Percentiles rank a stretch among this genome's conserved stretches.
Evolutionary conservation across 2,797 vertebrate genomes (phyloP).

Genomic region (Smutsia temminckii): DNA sequence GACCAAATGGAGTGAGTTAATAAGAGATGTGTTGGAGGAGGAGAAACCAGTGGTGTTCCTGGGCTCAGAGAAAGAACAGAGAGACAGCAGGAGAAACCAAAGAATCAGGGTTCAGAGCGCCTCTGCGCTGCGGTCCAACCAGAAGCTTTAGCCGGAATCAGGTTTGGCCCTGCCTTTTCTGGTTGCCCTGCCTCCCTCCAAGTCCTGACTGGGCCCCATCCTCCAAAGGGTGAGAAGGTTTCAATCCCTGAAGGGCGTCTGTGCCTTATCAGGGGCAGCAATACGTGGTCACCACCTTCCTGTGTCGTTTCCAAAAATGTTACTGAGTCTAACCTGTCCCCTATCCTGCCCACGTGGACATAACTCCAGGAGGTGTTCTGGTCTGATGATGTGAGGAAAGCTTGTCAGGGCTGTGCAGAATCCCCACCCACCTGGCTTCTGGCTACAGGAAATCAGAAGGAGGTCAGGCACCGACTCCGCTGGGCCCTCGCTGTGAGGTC

Average conservation of each 20-base stretch:
- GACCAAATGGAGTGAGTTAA: fast-evolving
- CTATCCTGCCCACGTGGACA: not conserved
- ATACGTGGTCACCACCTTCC: not conserved
- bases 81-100: not conserved
- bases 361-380: not conserved
- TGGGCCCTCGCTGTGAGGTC: not conserved
- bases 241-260: not conserved
- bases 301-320: not conserved
- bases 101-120: not conserved
- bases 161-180: fast-evolving
- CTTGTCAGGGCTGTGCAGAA: fast-evolving
- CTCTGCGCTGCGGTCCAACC: fast-evolving
- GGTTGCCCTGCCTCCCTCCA: too few species aligned
- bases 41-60: fast-evolving
- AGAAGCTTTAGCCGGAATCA: not conserved
- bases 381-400: not conserved
- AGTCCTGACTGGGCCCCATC: not conserved
- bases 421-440: not conserved
- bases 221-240: not conserved
- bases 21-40: not conserved
- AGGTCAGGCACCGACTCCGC: not conserved
- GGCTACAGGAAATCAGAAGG: not conserved
- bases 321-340: fast-evolving
- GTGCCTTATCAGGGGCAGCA: not conserved
- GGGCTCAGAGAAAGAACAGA: not conserved